Base-by-base conservation (phyloP, 2,113 vertebrate genomes). In the Ceuthmochares aereus region DNA sequence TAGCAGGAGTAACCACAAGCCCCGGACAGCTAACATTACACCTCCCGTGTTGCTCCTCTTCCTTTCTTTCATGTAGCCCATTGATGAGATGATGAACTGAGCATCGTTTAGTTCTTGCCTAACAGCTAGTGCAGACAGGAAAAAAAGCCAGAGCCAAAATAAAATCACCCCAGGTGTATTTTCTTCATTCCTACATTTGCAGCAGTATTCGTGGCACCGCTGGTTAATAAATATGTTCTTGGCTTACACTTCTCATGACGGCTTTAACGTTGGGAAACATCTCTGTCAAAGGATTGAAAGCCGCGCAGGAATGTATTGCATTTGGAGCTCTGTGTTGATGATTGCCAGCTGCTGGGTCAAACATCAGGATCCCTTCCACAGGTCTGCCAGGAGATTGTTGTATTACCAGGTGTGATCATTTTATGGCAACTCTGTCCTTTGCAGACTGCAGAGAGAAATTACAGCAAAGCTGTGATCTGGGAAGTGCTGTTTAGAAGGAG, bases 341-440 rank as follows among this genome's bases (percentile, higher is more conserved):
- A 60, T 32, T 89, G 86, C 91, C 94, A 96, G 83, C 73, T 85
- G 93, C 81, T 68, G 70, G 64, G 62, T 68, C 0, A 2, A 89
- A 59, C 95, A 94, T 63, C 83, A 87, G 83, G 75, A 84, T 82
- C 62, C 93, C 85, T 59, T 96, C 93, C 40, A 80, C 8, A n/a
- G 91, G 72, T 89, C 36, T 32, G 55, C 84, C 55, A 66, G 76
- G 90, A 82, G 74, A 70, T 11, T 51, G 37, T 18, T 83, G 85
- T 70, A 49, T 37, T 74, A 87, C 59, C 88, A 93, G 80, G 66
- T 91, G 92, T 67, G 85, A 82, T 58, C 20, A 18, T 73, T 93
- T 95, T 63, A 87, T 55, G 52, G 81, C 40, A 90, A 1, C 20
- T 74, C 55, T 60, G 45, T 12, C 43, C 56, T 90, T 62, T 51